Conservation (phyloP, 2,888 invertebrate genomes). For the Ichneumoninae sp. region DNA sequence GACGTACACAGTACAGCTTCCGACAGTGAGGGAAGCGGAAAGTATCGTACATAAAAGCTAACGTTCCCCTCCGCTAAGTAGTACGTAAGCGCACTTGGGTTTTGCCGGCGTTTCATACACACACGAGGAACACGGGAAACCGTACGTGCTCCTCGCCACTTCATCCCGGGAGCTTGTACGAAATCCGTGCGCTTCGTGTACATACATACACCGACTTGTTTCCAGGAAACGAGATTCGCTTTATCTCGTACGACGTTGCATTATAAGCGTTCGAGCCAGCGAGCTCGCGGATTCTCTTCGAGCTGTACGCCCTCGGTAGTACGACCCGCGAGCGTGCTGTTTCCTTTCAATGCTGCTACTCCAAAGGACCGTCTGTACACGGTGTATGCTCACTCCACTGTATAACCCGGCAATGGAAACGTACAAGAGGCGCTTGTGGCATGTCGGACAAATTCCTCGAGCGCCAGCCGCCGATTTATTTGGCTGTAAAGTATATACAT, state of each 20-base stretch:
- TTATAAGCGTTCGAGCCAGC: slow-evolving; percentile 35
- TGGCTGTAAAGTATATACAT: slow-evolving; percentile 36
- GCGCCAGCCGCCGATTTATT: slow-evolving; percentile 47
- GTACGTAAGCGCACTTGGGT: slow-evolving; percentile 47
- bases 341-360: slow-evolving; percentile 43
- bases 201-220: slow-evolving; percentile 35
- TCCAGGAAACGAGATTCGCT: slow-evolving; percentile 62
- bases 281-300: not conserved
- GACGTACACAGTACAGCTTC: slow-evolving; percentile 23
- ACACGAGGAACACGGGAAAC: not conserved
- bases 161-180: slow-evolving; percentile 13
- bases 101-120: slow-evolving; percentile 49
- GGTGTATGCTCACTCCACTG: not conserved
- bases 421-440: slow-evolving; percentile 3
- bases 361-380: slow-evolving; percentile 5
- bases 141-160: slow-evolving; percentile 58
- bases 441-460: slow-evolving; percentile 28
- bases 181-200: slow-evolving; percentile 3
- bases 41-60: slow-evolving; percentile 45
- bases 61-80: slow-evolving; percentile 35
- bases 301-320: not conserved
- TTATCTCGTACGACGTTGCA: slow-evolving; percentile 54
- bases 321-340: slow-evolving; percentile 7
- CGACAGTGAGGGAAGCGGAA: not conserved
- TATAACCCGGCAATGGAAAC: not conserved